Evolutionary conservation across 2,888 invertebrate species (phyloP).

Genomic region (Molorchus minor): DNA sequence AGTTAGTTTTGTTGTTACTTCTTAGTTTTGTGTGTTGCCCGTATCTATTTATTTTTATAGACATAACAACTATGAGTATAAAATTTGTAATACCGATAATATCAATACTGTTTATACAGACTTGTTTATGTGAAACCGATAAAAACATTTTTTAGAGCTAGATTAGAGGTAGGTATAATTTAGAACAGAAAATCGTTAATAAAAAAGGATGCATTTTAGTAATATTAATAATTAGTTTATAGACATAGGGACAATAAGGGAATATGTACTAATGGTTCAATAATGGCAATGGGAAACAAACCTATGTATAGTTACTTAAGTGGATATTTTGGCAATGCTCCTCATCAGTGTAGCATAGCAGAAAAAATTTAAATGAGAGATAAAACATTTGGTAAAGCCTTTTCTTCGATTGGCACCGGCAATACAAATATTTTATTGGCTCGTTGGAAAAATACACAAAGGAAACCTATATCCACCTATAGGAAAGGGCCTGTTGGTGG

Average conservation of each 20-base stretch:
- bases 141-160: conserved; percentile 42
- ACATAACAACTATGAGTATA: neutral
- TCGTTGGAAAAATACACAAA: too few relatives aligned
- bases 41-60: neutral
- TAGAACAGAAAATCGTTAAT: neutral
- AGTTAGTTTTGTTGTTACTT: too few relatives aligned
- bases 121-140: neutral
- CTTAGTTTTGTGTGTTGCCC: too few relatives aligned
- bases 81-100: neutral
- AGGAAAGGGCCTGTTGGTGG: too few relatives aligned
- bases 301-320: too few relatives aligned
- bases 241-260: neutral
- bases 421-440: too few relatives aligned
- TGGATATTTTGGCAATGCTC: too few relatives aligned
- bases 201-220: neutral
- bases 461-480: too few relatives aligned
- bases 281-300: too few relatives aligned
- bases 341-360: neutral
- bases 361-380: too few relatives aligned
- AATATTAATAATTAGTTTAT: conserved; percentile 8
- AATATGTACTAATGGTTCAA: neutral
- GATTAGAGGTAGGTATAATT: conserved; percentile 44
- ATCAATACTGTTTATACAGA: neutral
- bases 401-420: too few relatives aligned
- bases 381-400: too few relatives aligned